Evolutionary conservation across 2,888 invertebrate genomes (phyloP).

Genomic region (Ormyrus rosae): DNA sequence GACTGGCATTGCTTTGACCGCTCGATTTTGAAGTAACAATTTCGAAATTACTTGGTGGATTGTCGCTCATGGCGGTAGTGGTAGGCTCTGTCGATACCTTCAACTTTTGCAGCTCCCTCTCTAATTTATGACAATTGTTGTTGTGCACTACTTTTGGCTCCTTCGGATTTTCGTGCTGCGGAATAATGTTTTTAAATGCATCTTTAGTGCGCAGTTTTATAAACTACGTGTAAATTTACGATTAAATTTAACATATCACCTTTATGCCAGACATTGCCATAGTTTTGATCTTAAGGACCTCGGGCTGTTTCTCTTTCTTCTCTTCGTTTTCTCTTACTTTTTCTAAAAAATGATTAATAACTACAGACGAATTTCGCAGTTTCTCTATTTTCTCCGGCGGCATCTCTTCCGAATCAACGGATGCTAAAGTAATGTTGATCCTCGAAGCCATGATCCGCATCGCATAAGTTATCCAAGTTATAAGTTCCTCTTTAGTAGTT

Average conservation of each 20-base stretch:
- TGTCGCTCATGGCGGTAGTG: neutral
- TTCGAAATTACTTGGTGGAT: neutral
- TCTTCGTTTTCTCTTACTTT: slow-evolving; percentile 26
- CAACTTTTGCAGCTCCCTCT: neutral
- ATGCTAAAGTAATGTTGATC: slow-evolving; percentile 68
- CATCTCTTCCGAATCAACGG: slow-evolving; percentile 23
- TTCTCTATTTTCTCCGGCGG: slow-evolving; percentile 48
- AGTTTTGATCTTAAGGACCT: slow-evolving; percentile 13
- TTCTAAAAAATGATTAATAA: slow-evolving; percentile 40
- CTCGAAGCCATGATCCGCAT: slow-evolving; percentile 71
- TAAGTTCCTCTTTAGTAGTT: slow-evolving; percentile 67
- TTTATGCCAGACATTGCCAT: neutral
- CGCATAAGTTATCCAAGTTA: slow-evolving; percentile 70
- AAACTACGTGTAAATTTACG: neutral
- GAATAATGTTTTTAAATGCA: neutral
- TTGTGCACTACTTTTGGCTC: neutral
- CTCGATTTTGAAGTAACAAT: slow-evolving; percentile 1
- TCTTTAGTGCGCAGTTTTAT: too few relatives aligned
- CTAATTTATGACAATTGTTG: slow-evolving; percentile 12
- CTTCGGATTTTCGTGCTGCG: slow-evolving; percentile 7
- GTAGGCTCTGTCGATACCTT: slow-evolving; percentile 1
- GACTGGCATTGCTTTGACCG: slow-evolving; percentile 1
- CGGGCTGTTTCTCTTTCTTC: neutral
- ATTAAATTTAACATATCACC: slow-evolving; percentile 25
- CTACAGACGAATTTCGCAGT: slow-evolving; percentile 39